These are phyloP conservation scores for Gymnodraco acuticeps DNA, from an alignment of 2,797 vertebrate species.

Conservation along the genomic window DNA sequence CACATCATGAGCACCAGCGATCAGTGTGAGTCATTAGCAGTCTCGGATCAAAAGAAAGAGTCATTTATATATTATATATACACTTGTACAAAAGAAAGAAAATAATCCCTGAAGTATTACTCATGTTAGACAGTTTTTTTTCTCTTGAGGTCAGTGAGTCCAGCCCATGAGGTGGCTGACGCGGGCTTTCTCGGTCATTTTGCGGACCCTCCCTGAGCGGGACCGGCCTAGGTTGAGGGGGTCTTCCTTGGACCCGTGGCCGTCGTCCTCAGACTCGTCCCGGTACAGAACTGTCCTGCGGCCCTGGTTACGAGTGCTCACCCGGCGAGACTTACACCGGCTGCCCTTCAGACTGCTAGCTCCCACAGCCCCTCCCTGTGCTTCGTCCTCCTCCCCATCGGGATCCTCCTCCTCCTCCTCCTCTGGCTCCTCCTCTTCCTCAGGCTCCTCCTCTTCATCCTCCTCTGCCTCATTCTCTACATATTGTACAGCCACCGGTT, in stretches of 20 bases:
- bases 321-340: conserved; percentile 82
- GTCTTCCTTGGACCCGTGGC: conserved; percentile 90
- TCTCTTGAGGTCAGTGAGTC: conserved; percentile 90
- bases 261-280: conserved; percentile 93
- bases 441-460: conserved; percentile 78
- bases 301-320: conserved; percentile 97
- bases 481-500: conserved; percentile 44
- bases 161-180: conserved; percentile 99
- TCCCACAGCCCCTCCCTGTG: conserved; percentile 64
- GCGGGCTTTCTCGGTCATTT: conserved; percentile 98
- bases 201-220: conserved; percentile 95
- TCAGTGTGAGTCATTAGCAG: conserved; percentile 76
- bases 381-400: conserved; percentile 76
- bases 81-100: conserved; percentile 69
- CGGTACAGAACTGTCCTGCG: conserved; percentile 94
- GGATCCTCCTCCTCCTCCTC: conserved; percentile 68
- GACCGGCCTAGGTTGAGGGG: conserved; percentile 97
- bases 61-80: conserved; percentile 59
- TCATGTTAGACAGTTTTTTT: conserved; percentile 46
- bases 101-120: conserved; percentile 94
- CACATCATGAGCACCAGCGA: conserved; percentile 79
- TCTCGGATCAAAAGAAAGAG: conserved; percentile 66
- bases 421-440: conserved; percentile 79
- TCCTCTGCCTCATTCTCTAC: conserved; percentile 80
- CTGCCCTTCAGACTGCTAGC: conserved; percentile 43